Percentiles rank a stretch among this genome's conserved stretches.
Evolutionary conservation across 2,888 invertebrate species (phyloP).

Genomic region (Colostygia pectinataria): DNA sequence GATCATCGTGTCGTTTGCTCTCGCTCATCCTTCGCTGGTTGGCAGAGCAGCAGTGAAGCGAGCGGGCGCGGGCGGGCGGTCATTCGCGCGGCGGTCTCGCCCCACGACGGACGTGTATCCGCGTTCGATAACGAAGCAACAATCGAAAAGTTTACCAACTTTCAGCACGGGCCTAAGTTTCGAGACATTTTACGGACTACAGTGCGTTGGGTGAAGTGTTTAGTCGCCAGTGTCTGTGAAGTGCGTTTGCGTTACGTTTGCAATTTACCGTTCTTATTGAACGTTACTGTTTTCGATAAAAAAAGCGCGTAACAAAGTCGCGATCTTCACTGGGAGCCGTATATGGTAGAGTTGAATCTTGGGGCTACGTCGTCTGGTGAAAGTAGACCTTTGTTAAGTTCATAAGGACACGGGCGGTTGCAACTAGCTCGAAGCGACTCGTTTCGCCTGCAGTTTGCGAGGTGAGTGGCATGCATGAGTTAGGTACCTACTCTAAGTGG

Average conservation of each 20-base stretch:
- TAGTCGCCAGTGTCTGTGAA: slow-evolving; percentile 62
- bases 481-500: neutral
- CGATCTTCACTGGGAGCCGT: slow-evolving; percentile 73
- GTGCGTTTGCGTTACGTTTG: slow-evolving; percentile 65
- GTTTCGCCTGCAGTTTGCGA: slow-evolving; percentile 72
- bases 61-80: slow-evolving; percentile 12
- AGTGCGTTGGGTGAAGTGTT: slow-evolving; percentile 68
- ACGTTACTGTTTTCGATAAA: slow-evolving; percentile 78
- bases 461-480: slow-evolving; percentile 64
- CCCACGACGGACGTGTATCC: slow-evolving; percentile 49
- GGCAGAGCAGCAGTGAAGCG: no score
- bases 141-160: slow-evolving; percentile 77
- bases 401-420: slow-evolving; percentile 76
- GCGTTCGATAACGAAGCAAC: slow-evolving; percentile 50
- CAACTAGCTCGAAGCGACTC: slow-evolving; percentile 69
- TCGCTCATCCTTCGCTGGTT: slow-evolving; percentile 23
- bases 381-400: slow-evolving; percentile 81
- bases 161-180: slow-evolving; percentile 58
- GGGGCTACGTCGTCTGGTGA: slow-evolving; percentile 70
- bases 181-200: slow-evolving; percentile 52
- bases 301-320: slow-evolving; percentile 68
- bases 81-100: slow-evolving; percentile 67
- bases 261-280: slow-evolving; percentile 75
- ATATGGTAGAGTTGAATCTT: slow-evolving; percentile 70
- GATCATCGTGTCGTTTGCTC: slow-evolving; percentile 46